Evolutionary conservation across 2,888 invertebrate species (phyloP), one percentile per base, ranked within the genome.

Genomic region (Agrenia bidenticulata): DNA sequence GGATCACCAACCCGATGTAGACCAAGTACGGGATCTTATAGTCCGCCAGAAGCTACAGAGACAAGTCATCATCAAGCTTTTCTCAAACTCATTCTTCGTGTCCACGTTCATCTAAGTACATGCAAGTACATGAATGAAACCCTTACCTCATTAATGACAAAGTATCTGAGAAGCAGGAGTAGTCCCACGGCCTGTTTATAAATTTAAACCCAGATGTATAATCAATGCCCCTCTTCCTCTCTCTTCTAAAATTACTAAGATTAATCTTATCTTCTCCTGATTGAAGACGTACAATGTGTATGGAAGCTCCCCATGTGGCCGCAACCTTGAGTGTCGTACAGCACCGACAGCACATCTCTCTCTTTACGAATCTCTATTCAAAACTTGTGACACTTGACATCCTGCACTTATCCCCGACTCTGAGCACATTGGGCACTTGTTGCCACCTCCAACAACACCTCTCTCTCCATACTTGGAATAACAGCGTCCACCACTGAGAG

Each of bases 291-390:
- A 67, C 67, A 57, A 67, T 67, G 58, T 64, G 67, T 39, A 67
- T 67, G 17, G 57, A 61, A 58, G 67, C 51, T 61, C 67, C 67
- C 67, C 67, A 67, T 13, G 61, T 42, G 56, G 63, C 67, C 37
- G 67, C 67, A 2, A 64, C 64, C 51, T 64, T 64, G 17, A 67
- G 57, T 9, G 67, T 61, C 27, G 67, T 67, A 59, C 67, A 67
- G 45, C 64, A 67, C 19, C 63, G 63, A 51, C 66, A 66, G 49
- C 66, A 66, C 66, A 66, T 66, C 55, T 66, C 63, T 45, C n/a
- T n/a, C 19, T 19, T n/a, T 19, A 45, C 39, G 9, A 19, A 45
- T 15, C n/a, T n/a, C 45, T 5, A 45, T 19, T n/a, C 45, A 45
- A 5, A 9, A 5, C 19, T 19, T 15, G 45, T 19, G 4, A 45